Percentiles rank a stretch among this genome's conserved stretches.
These are phyloP conservation scores for Oeneis ivallda DNA, from an alignment of 2,888 invertebrate species.

Conservation along the genomic window DNA sequence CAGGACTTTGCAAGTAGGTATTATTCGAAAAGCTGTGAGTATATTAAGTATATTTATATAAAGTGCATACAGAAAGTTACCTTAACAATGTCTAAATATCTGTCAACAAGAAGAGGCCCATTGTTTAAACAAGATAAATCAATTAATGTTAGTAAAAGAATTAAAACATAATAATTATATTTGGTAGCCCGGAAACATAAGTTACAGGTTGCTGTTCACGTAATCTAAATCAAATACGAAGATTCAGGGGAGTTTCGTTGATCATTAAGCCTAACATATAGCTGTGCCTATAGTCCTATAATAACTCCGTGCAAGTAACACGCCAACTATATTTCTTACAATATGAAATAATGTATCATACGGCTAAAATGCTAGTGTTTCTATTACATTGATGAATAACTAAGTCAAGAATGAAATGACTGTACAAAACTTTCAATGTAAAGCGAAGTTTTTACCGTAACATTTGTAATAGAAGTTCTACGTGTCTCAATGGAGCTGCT, in stretches of 20 bases:
- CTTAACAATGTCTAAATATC: too few species aligned
- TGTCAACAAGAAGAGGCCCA: too few species aligned
- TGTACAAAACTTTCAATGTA: slow-evolving; percentile 29
- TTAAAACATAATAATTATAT: too few species aligned
- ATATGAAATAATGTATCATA: slow-evolving; percentile 22
- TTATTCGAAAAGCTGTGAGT: too few species aligned
- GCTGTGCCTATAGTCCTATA: too few species aligned
- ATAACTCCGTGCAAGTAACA: slow-evolving; percentile 56
- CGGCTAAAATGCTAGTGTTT: background rate
- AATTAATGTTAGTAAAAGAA: too few species aligned
- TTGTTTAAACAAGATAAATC: too few species aligned
- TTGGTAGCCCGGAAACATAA: slow-evolving; percentile 25
- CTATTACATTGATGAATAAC: slow-evolving; percentile 24
- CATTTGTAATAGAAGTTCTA: slow-evolving; percentile 37
- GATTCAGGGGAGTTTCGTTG: slow-evolving; percentile 44
- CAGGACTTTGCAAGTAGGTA: too few species aligned
- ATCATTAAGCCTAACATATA: slow-evolving; percentile 58
- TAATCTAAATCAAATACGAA: slow-evolving; percentile 47
- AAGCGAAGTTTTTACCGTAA: background rate
- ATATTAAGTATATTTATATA: too few species aligned
- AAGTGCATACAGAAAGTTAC: too few species aligned
- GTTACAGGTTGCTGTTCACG: slow-evolving; percentile 28
- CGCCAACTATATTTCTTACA: slow-evolving; percentile 46
- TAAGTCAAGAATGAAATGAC: background rate
- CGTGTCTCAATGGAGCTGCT: slow-evolving; percentile 38